phyloP scores from a whole-genome alignment of 2,888 invertebrate genomes.

The Epirrhoe tristata region DNA sequence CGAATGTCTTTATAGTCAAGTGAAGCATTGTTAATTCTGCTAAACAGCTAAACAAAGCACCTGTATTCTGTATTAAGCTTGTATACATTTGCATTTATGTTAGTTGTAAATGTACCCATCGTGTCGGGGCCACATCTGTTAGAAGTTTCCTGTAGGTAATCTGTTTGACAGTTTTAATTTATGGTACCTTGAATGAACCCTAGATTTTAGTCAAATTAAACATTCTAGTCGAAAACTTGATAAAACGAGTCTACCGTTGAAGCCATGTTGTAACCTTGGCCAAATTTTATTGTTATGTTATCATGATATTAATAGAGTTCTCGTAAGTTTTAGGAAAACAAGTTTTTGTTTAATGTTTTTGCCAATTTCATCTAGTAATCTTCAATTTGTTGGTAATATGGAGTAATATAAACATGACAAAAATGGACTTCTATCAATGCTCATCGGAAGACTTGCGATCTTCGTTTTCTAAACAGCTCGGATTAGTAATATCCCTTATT shows the following conservation, averaged over 20 bases:
- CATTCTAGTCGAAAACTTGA: slow-evolving; percentile 1
- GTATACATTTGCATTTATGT: slow-evolving; percentile 10
- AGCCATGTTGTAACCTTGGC: background rate
- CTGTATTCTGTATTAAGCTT: slow-evolving; percentile 14
- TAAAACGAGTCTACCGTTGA: background rate
- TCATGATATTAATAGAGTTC: background rate
- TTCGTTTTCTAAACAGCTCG: background rate
- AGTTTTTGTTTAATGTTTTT: background rate
- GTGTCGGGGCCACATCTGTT: slow-evolving; percentile 25
- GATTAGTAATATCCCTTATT: background rate
- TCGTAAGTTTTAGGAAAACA: background rate
- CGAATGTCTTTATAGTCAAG: no score
- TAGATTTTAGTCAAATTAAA: background rate
- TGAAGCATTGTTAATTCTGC: slow-evolving; percentile 3
- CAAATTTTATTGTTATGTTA: slow-evolving; percentile 1
- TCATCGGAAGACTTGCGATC: background rate
- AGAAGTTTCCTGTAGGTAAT: slow-evolving; percentile 23
- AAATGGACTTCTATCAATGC: slow-evolving; percentile 12
- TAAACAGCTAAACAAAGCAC: slow-evolving; percentile 8
- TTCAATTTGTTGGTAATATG: background rate
- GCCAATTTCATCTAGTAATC: background rate
- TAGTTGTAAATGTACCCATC: slow-evolving; percentile 8
- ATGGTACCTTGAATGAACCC: background rate
- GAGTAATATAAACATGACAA: background rate
- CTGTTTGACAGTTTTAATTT: slow-evolving; percentile 18